Conservation (phyloP, 2,797 vertebrate genomes). For the Loriculus beryllinus region DNA sequence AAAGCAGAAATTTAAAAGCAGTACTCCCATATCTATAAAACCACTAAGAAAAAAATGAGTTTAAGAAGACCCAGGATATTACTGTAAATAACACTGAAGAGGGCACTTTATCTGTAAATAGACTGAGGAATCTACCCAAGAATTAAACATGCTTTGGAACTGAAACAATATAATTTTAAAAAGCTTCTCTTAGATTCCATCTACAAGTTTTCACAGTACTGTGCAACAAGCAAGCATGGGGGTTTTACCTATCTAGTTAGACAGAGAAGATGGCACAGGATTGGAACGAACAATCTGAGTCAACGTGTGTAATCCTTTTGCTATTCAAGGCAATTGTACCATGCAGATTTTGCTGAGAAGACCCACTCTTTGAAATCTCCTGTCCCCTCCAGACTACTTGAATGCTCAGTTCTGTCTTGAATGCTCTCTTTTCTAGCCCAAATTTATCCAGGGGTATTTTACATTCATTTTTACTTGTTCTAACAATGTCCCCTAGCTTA, state of each 20-base stretch:
- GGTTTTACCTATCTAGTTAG: neutral
- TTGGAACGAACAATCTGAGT: neutral
- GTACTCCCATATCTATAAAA: neutral
- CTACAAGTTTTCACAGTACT: neutral
- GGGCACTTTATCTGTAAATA: neutral
- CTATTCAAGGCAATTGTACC: neutral
- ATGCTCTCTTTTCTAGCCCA: neutral
- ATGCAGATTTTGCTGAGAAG: neutral
- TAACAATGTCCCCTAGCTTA: neutral
- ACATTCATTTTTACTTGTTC: neutral
- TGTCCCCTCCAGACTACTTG: rapidly evolving
- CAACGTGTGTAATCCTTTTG: neutral
- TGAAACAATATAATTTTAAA: neutral
- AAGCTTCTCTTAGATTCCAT: neutral
- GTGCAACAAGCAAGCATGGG: neutral
- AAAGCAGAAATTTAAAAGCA: neutral
- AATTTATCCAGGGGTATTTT: neutral
- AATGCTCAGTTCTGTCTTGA: neutral
- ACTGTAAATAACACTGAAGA: neutral
- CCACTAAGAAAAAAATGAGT: neutral
- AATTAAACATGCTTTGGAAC: neutral
- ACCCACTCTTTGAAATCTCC: neutral
- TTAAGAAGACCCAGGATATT: neutral
- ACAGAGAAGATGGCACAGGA: neutral
- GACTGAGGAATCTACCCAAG: neutral